Percentiles rank a stretch among this genome's conserved stretches.
Evolutionary conservation across 2,113 vertebrate genomes (phyloP).

Genomic region (Polypterus bichir): DNA sequence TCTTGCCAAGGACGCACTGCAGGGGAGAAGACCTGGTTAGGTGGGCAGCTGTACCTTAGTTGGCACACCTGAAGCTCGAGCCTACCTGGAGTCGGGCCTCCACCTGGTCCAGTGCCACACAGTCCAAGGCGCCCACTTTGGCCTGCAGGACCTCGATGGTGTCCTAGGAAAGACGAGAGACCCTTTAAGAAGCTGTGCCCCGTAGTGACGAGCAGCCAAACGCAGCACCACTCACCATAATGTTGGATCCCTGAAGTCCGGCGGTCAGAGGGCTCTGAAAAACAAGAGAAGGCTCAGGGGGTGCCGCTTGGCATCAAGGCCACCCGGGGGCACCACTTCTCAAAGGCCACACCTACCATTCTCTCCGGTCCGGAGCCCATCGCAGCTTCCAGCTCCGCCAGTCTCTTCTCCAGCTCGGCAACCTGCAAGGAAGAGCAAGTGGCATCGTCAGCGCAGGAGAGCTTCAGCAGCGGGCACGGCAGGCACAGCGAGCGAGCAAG

Average conservation of each 20-base stretch:
- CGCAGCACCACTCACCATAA: slow-evolving; percentile 57
- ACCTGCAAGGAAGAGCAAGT: slow-evolving; percentile 40
- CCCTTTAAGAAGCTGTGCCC: not conserved
- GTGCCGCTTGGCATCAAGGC: not conserved
- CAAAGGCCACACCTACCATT: slow-evolving; percentile 50
- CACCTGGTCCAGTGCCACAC: slow-evolving; percentile 80
- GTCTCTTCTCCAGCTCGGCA: slow-evolving; percentile 76
- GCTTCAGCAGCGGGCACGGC: not conserved
- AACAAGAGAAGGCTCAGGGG: not conserved
- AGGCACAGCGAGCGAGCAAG: not conserved
- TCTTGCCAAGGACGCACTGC: slow-evolving; percentile 85
- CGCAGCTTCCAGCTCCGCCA: slow-evolving; percentile 72
- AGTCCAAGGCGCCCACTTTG: slow-evolving; percentile 73
- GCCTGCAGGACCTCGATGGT: slow-evolving; percentile 81
- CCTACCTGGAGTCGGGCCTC: slow-evolving; percentile 82
- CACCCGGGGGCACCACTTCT: not conserved
- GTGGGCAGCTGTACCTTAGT: not conserved
- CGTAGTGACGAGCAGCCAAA: not conserved
- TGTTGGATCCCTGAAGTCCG: slow-evolving; percentile 67
- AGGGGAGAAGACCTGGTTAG: slow-evolving; percentile 8
- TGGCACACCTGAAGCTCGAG: not conserved
- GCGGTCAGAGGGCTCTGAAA: slow-evolving; percentile 71
- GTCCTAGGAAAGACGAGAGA: slow-evolving; percentile 45
- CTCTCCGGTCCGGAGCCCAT: slow-evolving; percentile 71
- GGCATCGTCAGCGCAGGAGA: not conserved